Conservation (phyloP, 2,888 invertebrate species). For the Synanthedon tipuliformis region DNA sequence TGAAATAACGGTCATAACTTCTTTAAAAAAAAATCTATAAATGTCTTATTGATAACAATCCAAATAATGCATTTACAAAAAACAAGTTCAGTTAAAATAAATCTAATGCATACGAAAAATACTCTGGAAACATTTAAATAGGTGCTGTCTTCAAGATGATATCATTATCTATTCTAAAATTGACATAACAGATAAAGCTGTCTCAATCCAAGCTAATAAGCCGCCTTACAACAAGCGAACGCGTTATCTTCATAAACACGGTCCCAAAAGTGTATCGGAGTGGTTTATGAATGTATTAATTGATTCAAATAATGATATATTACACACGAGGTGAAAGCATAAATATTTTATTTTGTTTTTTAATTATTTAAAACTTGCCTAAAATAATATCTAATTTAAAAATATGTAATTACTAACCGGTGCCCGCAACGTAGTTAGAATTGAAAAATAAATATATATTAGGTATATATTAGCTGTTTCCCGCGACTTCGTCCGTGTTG, state of each 20-base stretch:
- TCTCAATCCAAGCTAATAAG: not conserved
- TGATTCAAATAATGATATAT: slow-evolving; percentile 1
- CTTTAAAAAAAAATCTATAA: too few species aligned
- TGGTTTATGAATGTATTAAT: slow-evolving; percentile 4
- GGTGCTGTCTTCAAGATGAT: slow-evolving; percentile 1
- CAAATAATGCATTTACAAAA: too few species aligned
- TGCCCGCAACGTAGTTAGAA: too few species aligned
- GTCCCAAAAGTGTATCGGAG: slow-evolving; percentile 1
- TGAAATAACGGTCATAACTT: too few species aligned
- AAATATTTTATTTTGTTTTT: too few species aligned
- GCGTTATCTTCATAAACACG: slow-evolving; percentile 2
- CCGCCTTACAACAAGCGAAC: not conserved
- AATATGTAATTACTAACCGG: too few species aligned
- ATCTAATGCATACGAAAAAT: not conserved
- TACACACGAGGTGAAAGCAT: not conserved
- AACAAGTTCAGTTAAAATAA: not conserved
- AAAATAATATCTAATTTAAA: too few species aligned
- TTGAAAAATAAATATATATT: too few species aligned
- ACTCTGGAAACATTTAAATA: slow-evolving; percentile 1
- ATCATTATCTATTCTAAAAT: slow-evolving; percentile 3
- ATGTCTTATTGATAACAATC: too few species aligned
- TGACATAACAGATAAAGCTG: not conserved
- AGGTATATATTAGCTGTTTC: too few species aligned
- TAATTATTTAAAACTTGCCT: too few species aligned
- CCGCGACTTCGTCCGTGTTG: too few species aligned